Base-by-base conservation (phyloP, 2,797 vertebrate species). In the Enteromius unitaeniatus region DNA sequence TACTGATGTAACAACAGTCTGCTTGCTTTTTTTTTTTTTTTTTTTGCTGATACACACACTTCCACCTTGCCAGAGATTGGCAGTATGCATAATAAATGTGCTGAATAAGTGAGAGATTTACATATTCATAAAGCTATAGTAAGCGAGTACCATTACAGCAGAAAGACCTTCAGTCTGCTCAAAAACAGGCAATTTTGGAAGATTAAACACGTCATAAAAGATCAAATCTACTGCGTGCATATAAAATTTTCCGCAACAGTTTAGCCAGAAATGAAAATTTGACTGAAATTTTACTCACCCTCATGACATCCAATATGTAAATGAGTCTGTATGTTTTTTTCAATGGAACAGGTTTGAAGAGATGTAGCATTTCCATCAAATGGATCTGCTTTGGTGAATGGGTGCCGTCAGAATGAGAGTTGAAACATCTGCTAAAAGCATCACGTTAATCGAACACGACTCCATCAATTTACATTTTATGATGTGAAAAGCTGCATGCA, bases 61-160 rank as follows among this genome's bases (percentile, higher is more conserved):
- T 53, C 53, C 34, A 67, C 13, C 70, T 76, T 42, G 47, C 70
- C 31, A 77, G 58, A 47, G 67, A 70, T 49, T 65, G 82, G 70
- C 77, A 67, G 60, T 31, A 80, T 31, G 53, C 34, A 76, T 82
- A 84, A 86, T 77, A 67, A 60, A 58, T 79, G 76, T 76, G 42
- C 19, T 47, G 49, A 75, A 73, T 77, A 72, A 78, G 62, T 67
- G 60, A 68, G 51, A 67, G 58, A 60, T 77, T 47, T 80, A 78
- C 85, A 78, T 83, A 78, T 87, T 72, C 62, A 80, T 84, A 67
- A 80, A 79, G 58, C 31, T 62, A 73, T 69, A 82, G 62, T 53
- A 82, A 82, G 73, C 1, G 21, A 68, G 15, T 68, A 60, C n/a
- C 75, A 42, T 58, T 21, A 45, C 40, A 72, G 23, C 26, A 68